Base-by-base conservation (phyloP, 2,797 vertebrate genomes). In the Gymnoscopelus braueri region DNA sequence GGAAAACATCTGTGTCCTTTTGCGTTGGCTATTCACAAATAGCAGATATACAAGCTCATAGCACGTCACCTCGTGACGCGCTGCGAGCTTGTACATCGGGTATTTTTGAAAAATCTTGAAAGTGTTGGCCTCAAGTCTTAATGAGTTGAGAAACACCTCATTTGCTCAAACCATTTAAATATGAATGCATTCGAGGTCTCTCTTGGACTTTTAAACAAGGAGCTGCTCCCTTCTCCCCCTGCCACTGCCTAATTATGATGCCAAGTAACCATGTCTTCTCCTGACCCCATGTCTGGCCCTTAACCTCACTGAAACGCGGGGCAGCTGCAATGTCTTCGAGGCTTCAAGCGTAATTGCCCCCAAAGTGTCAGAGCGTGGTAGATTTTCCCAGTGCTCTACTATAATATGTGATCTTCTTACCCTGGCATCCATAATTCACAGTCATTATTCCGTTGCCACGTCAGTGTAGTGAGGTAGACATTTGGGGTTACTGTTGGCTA, bases 331-430 rank as follows among this genome's bases (percentile, higher is more conserved):
- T 52, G 11, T 62, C 71, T 63, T 7, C 39, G 65, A 67, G 72
- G 70, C 53, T 71, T 24, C 55, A 50, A 10, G 60, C 14, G 15
- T 75, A 79, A 84, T 87, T 84, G 72, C 49, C 75, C 64, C 65
- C 65, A 54, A 60, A 66, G 23, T 63, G 58, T 19, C 69, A 35
- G 26, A 59, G 68, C 67, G 51, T 44, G 69, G 49, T 59, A 44
- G 49, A 59, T 63, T 66, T 47, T 63, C 47, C 69, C 15, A 3
- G 48, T 57, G 54, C 59, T 44, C 0, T 26, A 15, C 56, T n/a
- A 32, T 65, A 39, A n/a, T 51, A 49, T 2, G 12, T 52, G 65
- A 67, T 61, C 14, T 73, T 61, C 14, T 73, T 47, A 56, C 10
- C 72, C 55, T 61, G 0, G 59, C n/a, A 0, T 29, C 39, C 15